A percentile compares a stretch with the other conserved stretches of the same genome.
Conservation (phyloP, 2,888 invertebrate species). For the Ennomos quercinarius region DNA sequence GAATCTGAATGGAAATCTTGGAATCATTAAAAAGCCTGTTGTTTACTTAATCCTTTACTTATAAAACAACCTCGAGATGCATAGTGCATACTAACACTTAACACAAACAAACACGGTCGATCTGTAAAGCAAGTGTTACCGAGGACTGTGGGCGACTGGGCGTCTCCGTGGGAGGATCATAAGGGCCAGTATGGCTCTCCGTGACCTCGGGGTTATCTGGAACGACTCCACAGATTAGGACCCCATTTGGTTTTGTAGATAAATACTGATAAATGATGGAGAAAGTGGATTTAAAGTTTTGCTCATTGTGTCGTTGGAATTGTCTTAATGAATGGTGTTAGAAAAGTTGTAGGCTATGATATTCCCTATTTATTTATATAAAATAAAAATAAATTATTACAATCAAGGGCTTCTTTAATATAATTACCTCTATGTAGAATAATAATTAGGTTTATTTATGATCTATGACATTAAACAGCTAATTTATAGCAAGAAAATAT, state of each 20-base stretch:
- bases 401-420: too few relatives aligned
- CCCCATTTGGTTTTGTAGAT: slow-evolving; percentile 23
- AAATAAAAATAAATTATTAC: too few relatives aligned
- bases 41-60: neutral
- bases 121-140: slow-evolving; percentile 10
- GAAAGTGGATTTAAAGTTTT: slow-evolving; percentile 5
- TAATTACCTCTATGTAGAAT: too few relatives aligned
- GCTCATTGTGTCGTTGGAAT: too few relatives aligned
- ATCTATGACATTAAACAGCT: too few relatives aligned
- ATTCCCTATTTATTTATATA: too few relatives aligned
- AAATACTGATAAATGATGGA: slow-evolving; percentile 19
- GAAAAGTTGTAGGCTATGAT: neutral
- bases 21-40: too few relatives aligned
- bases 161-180: slow-evolving; percentile 29
- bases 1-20: too few relatives aligned
- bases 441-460: too few relatives aligned
- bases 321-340: too few relatives aligned
- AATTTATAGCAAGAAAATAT: too few relatives aligned
- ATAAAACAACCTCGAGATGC: slow-evolving; percentile 1
- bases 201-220: slow-evolving; percentile 36
- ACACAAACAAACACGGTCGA: neutral
- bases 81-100: neutral
- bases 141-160: slow-evolving; percentile 18
- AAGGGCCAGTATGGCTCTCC: slow-evolving; percentile 15
- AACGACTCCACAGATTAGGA: slow-evolving; percentile 30